A percentile compares a stretch with the other conserved stretches of the same genome.
These are phyloP conservation scores for Temnothorax longispinosus DNA, from an alignment of 1,140 invertebrate species.

Conservation along the genomic window DNA sequence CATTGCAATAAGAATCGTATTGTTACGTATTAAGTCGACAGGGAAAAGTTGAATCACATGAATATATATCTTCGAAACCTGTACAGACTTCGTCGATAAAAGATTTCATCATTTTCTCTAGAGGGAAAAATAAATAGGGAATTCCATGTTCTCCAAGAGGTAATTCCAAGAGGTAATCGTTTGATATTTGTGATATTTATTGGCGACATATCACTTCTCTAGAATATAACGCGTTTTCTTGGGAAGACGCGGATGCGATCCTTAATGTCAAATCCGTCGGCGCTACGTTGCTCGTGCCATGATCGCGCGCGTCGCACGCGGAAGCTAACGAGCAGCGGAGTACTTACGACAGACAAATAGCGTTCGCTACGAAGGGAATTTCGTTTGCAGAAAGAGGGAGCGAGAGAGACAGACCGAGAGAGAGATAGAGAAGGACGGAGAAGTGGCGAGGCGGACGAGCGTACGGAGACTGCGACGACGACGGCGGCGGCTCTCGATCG, in stretches of 20 bases:
- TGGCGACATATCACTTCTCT: background rate
- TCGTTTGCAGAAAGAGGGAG: slow-evolving; percentile 46
- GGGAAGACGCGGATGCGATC: background rate
- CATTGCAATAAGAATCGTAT: background rate
- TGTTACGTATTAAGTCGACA: too few species aligned
- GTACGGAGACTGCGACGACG: slow-evolving; percentile 13
- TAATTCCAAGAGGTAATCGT: background rate
- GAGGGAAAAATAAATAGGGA: background rate
- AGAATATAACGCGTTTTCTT: background rate
- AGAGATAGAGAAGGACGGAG: background rate
- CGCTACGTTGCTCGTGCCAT: background rate
- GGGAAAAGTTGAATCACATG: background rate
- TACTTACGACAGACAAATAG: slow-evolving; percentile 30
- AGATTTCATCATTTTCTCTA: background rate
- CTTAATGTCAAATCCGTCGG: slow-evolving; percentile 12
- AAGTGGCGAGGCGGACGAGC: slow-evolving; percentile 19
- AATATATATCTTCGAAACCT: background rate
- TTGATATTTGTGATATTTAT: background rate
- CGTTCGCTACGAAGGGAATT: slow-evolving; percentile 42
- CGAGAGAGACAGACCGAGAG: background rate
- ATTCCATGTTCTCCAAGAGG: background rate
- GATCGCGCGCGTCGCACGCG: background rate
- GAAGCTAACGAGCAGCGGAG: slow-evolving; percentile 7
- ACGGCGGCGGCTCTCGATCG: slow-evolving; percentile 11
- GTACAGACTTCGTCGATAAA: background rate